Percentiles rank a stretch among this genome's conserved stretches.
Evolutionary conservation across 2,888 invertebrate species (phyloP).

Genomic region (Lamproptera curius): DNA sequence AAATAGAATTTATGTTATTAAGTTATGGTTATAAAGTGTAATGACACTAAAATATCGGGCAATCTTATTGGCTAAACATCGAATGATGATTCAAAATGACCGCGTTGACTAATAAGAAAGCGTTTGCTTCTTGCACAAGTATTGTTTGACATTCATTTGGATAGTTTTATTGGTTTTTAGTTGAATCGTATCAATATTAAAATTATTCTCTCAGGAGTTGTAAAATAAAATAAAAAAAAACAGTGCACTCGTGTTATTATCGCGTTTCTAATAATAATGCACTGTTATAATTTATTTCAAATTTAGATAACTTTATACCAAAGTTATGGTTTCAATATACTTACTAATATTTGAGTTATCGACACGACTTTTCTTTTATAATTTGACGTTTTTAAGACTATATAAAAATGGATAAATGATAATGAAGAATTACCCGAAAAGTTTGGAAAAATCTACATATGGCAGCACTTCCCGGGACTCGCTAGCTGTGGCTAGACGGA

Average conservation of each 20-base stretch:
- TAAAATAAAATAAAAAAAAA: no score
- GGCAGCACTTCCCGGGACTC: conserved; percentile 11
- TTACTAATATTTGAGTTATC: neutral
- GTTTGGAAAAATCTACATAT: neutral
- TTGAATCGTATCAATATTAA: no score
- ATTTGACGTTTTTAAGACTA: neutral
- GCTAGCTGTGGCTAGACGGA: neutral
- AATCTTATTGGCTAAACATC: no score
- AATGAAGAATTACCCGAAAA: neutral
- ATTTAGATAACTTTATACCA: neutral
- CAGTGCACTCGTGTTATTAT: no score
- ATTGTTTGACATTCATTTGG: neutral
- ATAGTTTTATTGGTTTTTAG: no score
- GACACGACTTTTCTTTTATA: neutral
- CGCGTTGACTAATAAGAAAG: no score
- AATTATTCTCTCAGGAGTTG: no score
- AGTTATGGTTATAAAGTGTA: no score
- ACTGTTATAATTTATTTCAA: neutral
- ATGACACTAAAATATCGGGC: no score
- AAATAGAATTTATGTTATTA: no score
- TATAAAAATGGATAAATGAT: neutral
- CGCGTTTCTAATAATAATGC: neutral
- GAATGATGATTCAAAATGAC: no score
- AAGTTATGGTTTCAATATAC: neutral
- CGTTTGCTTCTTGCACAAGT: no score